Evolutionary conservation across 1,140 invertebrate genomes (phyloP).

Genomic region (Heliconius melpomene): DNA sequence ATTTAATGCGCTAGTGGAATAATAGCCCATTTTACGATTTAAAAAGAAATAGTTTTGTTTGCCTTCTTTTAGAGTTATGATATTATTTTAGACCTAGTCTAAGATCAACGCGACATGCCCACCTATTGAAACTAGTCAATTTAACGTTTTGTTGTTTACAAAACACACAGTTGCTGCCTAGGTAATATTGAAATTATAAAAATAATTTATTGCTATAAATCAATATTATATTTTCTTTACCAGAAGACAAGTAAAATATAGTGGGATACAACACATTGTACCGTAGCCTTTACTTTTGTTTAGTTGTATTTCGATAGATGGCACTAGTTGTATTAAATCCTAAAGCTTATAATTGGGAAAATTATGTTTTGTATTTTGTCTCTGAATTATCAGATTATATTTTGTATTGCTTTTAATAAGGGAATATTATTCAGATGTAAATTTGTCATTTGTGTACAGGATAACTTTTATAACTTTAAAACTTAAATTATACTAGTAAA

Average conservation of each 20-base stretch:
- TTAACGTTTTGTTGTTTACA: constrained; percentile 76
- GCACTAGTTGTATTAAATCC: constrained; percentile 29
- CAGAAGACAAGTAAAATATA: not conserved
- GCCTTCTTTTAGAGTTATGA: not conserved
- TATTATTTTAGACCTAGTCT: constrained; percentile 5
- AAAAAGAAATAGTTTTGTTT: constrained; percentile 7
- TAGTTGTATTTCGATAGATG: constrained; percentile 38
- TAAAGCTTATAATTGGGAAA: not conserved
- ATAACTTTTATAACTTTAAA: not conserved
- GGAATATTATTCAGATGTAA: too few species aligned
- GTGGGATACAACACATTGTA: not conserved
- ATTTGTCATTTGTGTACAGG: too few species aligned
- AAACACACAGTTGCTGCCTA: constrained; percentile 59
- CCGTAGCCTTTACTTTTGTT: not conserved
- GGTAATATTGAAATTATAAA: constrained; percentile 62
- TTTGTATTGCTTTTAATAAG: not conserved
- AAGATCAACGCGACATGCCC: constrained; percentile 48
- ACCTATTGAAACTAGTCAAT: constrained; percentile 76
- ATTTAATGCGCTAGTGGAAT: not conserved
- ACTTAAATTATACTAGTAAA: not conserved
- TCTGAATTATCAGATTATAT: not conserved
- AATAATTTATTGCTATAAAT: constrained; percentile 50
- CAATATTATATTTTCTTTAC: constrained; percentile 42
- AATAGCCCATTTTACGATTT: constrained; percentile 1
- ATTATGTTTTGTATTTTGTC: not conserved